A percentile compares a stretch with the other conserved stretches of the same genome.
phyloP scores from a whole-genome alignment of 2,113 vertebrate genomes.

The Syngnathus typhle region DNA sequence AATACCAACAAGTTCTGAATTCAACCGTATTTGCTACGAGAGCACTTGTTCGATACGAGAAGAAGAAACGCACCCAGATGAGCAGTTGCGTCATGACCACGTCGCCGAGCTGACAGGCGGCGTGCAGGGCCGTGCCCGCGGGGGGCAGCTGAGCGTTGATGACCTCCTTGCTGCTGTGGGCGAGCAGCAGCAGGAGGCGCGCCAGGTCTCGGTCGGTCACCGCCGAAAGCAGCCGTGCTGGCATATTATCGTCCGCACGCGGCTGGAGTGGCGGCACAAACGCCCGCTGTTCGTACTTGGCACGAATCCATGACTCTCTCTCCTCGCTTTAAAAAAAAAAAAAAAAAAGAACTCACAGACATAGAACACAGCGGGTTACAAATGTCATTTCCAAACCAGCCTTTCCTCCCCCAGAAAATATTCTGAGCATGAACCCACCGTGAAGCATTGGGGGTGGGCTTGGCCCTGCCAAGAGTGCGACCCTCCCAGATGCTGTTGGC shows the following conservation, averaged over 20 bases:
- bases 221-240: conserved; percentile 72
- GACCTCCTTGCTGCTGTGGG: conserved; percentile 86
- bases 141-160: conserved; percentile 69
- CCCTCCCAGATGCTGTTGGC: conserved; percentile 94
- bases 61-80: conserved; percentile 78
- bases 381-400: too few species aligned
- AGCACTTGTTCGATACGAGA: not conserved
- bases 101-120: conserved; percentile 83
- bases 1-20: too few species aligned
- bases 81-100: conserved; percentile 94
- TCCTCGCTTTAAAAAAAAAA: conserved; percentile 74
- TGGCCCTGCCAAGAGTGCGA: conserved; percentile 79
- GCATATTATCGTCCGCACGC: conserved; percentile 55
- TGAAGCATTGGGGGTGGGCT: conserved; percentile 80
- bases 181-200: conserved; percentile 81
- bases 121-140: conserved; percentile 78
- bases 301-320: conserved; percentile 89
- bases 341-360: not conserved
- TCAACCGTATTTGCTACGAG: too few species aligned
- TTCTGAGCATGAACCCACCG: conserved; percentile 65
- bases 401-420: too few species aligned
- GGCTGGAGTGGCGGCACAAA: conserved; percentile 80
- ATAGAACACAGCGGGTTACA: too few species aligned
- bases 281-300: conserved; percentile 88
- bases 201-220: conserved; percentile 81